phyloP scores from a whole-genome alignment of 2,113 vertebrate genomes.

The Platichthys stellatus region DNA sequence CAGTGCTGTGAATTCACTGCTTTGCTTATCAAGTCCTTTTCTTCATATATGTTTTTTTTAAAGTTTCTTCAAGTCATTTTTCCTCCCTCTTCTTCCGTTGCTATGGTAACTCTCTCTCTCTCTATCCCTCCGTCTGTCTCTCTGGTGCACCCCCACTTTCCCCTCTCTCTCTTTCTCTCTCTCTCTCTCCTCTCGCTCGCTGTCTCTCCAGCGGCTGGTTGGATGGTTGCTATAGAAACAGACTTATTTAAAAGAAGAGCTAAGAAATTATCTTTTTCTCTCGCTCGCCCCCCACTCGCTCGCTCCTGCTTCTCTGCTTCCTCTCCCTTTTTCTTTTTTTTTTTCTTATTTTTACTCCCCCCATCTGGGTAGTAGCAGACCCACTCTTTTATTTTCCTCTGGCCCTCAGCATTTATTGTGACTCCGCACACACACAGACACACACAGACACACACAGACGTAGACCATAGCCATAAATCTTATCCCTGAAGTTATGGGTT shows the following conservation, averaged over 20 bases:
- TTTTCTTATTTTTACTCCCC: background rate
- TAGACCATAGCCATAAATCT: background rate
- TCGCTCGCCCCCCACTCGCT: constrained; percentile 47
- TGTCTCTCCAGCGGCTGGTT: constrained; percentile 70
- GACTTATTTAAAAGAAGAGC: constrained; percentile 82
- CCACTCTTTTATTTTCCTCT: constrained; percentile 21
- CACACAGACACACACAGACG: background rate
- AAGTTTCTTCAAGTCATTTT: constrained; percentile 65
- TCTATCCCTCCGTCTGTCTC: constrained; percentile 41
- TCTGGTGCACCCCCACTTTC: constrained; percentile 60
- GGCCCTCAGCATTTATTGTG: constrained; percentile 39
- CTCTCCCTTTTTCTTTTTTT: background rate
- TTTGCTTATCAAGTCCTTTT: constrained; percentile 46
- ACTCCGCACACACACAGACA: constrained; percentile 5
- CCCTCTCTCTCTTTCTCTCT: constrained; percentile 25
- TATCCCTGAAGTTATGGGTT: too few species aligned
- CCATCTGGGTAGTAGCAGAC: constrained; percentile 30
- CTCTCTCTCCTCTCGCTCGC: constrained; percentile 8
- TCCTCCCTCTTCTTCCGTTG: constrained; percentile 71
- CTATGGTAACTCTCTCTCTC: constrained; percentile 73
- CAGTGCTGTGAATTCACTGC: constrained; percentile 15
- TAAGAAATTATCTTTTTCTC: constrained; percentile 78
- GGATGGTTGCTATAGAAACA: constrained; percentile 84
- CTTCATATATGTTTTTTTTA: constrained; percentile 40
- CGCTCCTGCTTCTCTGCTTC: constrained; percentile 29